Evolutionary conservation across 2,797 vertebrate genomes (phyloP), one percentile per base, ranked within the genome.

Genomic region (Brachyalestes nurse): DNA sequence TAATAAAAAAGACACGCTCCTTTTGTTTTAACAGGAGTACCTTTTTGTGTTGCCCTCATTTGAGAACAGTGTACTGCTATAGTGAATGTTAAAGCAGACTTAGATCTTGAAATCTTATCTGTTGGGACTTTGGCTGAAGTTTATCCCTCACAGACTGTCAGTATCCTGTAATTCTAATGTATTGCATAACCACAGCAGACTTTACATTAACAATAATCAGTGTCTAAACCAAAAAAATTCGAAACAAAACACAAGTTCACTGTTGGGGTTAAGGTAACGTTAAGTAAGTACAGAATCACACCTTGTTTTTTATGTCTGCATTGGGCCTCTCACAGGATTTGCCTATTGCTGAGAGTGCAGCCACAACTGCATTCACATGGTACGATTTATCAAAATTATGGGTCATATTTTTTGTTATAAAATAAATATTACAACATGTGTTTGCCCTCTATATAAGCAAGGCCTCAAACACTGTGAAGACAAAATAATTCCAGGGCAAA

Each of bases 71-170:
- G 8, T 13, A 62, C 4, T 6, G 4, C 28, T 7, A 19, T 7
- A 38, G 17, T 66, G 38, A 19, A 40, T n/a, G 38, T 65, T 64
- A 61, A 62, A n/a, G 47, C 21, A 10, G 19, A 25, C 13, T 51
- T 51, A 14, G 47, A 16, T 40, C 70, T 57, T 28, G 69, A 70
- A 70, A 70, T 67, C 71, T 83, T 86, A 86, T 86, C 82, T 73
- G 17, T 42, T 60, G 73, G 84, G 79, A 86, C 79, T 79, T 83
- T 83, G 82, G 21, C 60, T 62, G 38, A 60, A 78, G 23, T 57
- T 47, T 23, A 16, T 28, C 73, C 10, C 19, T 66, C 13, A 57
- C 23, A 72, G 23, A 25, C 42, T 64, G 34, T 19, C 53, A 25
- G 49, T 42, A 34, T 67, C 12, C 51, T 67, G 49, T 42, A 45